Evolutionary conservation across 2,888 invertebrate species (phyloP), one percentile per base, ranked within the genome.

Genomic region (Limenitis arthemis): DNA sequence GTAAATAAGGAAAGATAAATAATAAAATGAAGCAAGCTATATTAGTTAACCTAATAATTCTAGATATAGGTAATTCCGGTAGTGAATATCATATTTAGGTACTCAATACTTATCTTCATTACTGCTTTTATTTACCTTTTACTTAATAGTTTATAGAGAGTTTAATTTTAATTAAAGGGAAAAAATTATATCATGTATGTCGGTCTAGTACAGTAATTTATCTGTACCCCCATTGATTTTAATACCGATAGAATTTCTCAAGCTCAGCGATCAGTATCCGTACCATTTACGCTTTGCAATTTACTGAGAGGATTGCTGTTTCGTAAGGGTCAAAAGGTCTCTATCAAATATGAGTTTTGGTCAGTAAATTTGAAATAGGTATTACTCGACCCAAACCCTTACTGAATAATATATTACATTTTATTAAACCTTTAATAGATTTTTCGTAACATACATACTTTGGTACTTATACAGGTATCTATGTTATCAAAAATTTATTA

Each of bases 341-440:
- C 59, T 57, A 57, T 59, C 57, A 59, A 59, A 59, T 59, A 59
- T 59, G 59, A 59, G 56, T 54, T 59, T 59, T 59, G 57, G 59
- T 59, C 59, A 59, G 57, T 59, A 59, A 58, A 55, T 58, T 58
- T 55, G 53, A 58, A 53, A 55, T 55, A 57, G 51, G 49, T 51
- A 54, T 56, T 51, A 55, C 55, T 41, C 33, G 49, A 41, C 51
- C 49, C 54, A 29, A 52, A 54, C 55, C 55, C 47, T 48, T 49
- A 28, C 44, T 51, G 51, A 51, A 56, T 55, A 52, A 49, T 52
- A 55, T 51, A 49, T 52, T 34, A 39, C 34, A 44, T 47, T 51
- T 51, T 51, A 51, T 51, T 51, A 51, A 51, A 51, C 20, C 44
- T 39, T 51, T 51, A 46, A 51, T 46, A 46, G 51, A 34, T 51